Conservation (phyloP, 2,888 invertebrate genomes). For the Diarsia mendica region DNA sequence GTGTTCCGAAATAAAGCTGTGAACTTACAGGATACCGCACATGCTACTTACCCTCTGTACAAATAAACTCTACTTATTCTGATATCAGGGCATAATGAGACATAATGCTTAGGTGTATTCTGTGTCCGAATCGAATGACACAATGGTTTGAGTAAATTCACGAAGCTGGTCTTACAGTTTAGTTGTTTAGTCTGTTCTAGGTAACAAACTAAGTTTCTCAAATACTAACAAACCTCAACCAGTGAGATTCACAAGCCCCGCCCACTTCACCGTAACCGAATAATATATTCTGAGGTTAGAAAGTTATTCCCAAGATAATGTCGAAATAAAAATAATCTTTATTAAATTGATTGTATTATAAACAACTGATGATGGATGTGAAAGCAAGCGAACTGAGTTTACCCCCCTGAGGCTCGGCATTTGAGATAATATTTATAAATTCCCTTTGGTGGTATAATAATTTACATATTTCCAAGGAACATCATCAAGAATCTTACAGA, state of each 20-base stretch:
- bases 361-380: slow-evolving; percentile 38
- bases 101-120: neutral
- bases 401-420: slow-evolving; percentile 15
- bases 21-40: neutral
- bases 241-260: neutral
- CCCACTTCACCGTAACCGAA: neutral
- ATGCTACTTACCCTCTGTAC: neutral
- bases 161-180: neutral
- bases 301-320: slow-evolving; percentile 8
- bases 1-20: neutral
- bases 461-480: slow-evolving; percentile 36
- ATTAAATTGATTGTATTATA: slow-evolving; percentile 29
- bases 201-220: slow-evolving; percentile 6
- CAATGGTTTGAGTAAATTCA: neutral
- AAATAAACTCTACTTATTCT: neutral
- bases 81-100: neutral
- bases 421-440: slow-evolving; percentile 46
- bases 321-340: slow-evolving; percentile 24
- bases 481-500: slow-evolving; percentile 8
- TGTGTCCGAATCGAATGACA: neutral
- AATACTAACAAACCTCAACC: neutral
- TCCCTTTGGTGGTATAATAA: slow-evolving; percentile 26
- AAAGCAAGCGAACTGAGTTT: slow-evolving; percentile 9
- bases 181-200: neutral
- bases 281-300: slow-evolving; percentile 11